These are phyloP conservation scores for Andricus quercusramuli DNA, from an alignment of 2,888 invertebrate species.

Conservation along the genomic window DNA sequence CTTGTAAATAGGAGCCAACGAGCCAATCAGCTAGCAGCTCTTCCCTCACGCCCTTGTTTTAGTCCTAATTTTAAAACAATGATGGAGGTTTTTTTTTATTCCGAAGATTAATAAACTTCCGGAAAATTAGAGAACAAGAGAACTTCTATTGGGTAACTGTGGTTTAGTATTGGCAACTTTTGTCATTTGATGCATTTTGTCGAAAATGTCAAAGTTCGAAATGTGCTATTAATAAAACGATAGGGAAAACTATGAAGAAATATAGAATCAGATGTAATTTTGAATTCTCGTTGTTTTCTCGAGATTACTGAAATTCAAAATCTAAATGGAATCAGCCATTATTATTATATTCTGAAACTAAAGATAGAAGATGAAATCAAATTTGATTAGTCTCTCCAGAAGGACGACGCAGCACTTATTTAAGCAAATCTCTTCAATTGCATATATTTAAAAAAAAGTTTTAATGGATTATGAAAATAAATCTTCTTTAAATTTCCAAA, in stretches of 20 bases:
- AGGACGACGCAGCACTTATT: too few relatives aligned
- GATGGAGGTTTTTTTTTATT: constrained; percentile 58
- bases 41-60: constrained; percentile 65
- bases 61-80: constrained; percentile 63
- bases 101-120: background rate
- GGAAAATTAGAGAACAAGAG: background rate
- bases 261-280: background rate
- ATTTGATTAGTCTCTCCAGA: too few relatives aligned
- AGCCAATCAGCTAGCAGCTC: constrained; percentile 78
- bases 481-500: too few relatives aligned
- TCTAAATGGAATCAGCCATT: background rate
- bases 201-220: constrained; percentile 9
- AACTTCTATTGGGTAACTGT: background rate
- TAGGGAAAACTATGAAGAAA: constrained; percentile 12
- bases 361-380: background rate
- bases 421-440: too few relatives aligned
- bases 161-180: background rate
- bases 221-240: constrained; percentile 17
- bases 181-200: background rate
- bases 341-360: background rate
- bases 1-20: constrained; percentile 77
- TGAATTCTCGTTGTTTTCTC: constrained; percentile 4
- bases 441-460: too few relatives aligned
- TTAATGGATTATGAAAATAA: too few relatives aligned
- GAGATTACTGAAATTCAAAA: background rate